phyloP scores from a whole-genome alignment of 2,888 invertebrate species.

The Dendrolimus pini region DNA sequence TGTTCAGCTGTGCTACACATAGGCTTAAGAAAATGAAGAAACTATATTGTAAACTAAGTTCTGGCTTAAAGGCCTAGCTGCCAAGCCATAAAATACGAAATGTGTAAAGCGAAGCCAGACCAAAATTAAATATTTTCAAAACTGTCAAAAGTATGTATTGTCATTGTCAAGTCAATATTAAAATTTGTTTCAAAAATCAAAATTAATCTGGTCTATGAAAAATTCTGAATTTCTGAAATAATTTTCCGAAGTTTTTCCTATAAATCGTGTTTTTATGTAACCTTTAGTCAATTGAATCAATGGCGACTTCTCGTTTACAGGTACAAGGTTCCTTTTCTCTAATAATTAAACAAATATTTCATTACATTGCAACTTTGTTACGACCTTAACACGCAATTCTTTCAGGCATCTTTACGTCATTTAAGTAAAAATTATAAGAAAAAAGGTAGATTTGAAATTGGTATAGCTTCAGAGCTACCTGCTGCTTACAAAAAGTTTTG shows the following conservation, averaged over 20 bases:
- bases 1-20: no score
- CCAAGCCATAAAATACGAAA: no score
- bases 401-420: constrained; percentile 64
- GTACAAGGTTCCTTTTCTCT: constrained; percentile 18
- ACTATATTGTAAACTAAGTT: no score
- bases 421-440: constrained; percentile 69
- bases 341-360: constrained; percentile 16
- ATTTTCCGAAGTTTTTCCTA: constrained; percentile 7
- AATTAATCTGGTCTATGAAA: neutral
- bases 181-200: neutral
- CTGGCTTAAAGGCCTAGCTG: no score
- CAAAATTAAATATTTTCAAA: no score
- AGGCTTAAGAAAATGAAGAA: no score
- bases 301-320: constrained; percentile 62
- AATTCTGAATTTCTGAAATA: constrained; percentile 8
- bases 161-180: no score
- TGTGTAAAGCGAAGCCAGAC: no score
- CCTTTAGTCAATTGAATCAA: constrained; percentile 34
- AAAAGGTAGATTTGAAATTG: constrained; percentile 77
- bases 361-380: constrained; percentile 23
- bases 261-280: constrained; percentile 23
- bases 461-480: constrained; percentile 83
- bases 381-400: constrained; percentile 33
- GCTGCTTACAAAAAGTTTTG: constrained; percentile 91
- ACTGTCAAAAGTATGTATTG: no score